Evolutionary conservation across 2,797 vertebrate species (phyloP).

Genomic region (Phalanger gymnotis): DNA sequence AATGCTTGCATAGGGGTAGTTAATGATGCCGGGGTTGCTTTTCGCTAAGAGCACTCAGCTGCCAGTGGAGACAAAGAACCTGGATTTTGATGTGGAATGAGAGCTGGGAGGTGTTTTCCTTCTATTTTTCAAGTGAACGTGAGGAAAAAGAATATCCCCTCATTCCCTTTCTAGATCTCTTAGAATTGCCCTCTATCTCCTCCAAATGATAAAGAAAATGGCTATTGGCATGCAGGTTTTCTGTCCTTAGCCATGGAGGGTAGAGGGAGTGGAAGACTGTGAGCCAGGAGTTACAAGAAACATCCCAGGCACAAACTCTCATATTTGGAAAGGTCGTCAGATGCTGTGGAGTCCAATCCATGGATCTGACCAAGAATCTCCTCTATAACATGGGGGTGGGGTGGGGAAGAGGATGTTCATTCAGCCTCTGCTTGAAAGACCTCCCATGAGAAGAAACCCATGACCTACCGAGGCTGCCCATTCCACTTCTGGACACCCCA

Average conservation of each 20-base stretch:
- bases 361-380: background rate
- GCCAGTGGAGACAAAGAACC: background rate
- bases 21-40: conserved; percentile 17
- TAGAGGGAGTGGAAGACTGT: background rate
- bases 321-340: background rate
- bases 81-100: background rate
- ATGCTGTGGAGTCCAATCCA: background rate
- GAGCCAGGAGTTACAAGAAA: background rate
- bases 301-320: background rate
- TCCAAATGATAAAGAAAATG: background rate
- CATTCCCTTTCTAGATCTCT: background rate
- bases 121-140: background rate
- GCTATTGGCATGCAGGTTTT: background rate
- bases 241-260: background rate
- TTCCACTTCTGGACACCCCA: background rate
- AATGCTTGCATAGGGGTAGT: background rate
- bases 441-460: background rate
- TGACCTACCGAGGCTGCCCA: background rate
- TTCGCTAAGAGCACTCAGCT: background rate
- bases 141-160: background rate
- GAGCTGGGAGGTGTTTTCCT: background rate
- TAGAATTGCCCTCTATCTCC: background rate
- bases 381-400: background rate
- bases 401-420: background rate
- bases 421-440: background rate